Evolutionary conservation across 2,113 vertebrate species (phyloP).

Genomic region (Gulo gulo): DNA sequence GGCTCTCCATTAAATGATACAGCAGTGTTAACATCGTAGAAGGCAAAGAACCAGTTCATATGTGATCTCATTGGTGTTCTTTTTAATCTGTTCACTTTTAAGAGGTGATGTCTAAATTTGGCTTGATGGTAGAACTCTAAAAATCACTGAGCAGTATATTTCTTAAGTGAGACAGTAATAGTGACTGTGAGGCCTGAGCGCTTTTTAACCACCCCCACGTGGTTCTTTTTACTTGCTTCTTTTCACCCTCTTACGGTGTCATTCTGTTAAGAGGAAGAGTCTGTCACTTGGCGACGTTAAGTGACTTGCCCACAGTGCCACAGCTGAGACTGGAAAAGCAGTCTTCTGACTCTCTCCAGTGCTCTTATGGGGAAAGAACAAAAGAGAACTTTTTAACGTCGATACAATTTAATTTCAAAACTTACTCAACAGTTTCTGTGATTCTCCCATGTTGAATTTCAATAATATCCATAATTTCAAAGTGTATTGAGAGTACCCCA

Average conservation of each 20-base stretch:
- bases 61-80: neutral
- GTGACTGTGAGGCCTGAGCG: neutral
- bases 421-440: neutral
- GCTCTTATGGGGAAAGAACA: constrained; percentile 45
- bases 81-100: constrained; percentile 4
- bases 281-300: neutral
- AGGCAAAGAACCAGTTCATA: neutral
- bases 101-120: neutral
- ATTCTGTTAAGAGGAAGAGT: neutral
- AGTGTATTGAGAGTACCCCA: constrained; percentile 31
- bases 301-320: constrained; percentile 29
- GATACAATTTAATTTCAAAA: constrained; percentile 14
- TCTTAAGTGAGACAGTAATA: neutral
- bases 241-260: neutral
- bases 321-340: constrained; percentile 23
- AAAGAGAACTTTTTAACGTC: neutral
- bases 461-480: constrained; percentile 53
- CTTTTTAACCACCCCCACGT: neutral
- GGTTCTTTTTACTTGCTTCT: neutral
- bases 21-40: neutral
- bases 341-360: constrained; percentile 59
- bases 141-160: neutral
- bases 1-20: neutral
- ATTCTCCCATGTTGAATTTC: constrained; percentile 18
- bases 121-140: neutral